A percentile compares a stretch with the other conserved stretches of the same genome.
Evolutionary conservation across 2,113 vertebrate genomes (phyloP).

Genomic region (Stegastes partitus): DNA sequence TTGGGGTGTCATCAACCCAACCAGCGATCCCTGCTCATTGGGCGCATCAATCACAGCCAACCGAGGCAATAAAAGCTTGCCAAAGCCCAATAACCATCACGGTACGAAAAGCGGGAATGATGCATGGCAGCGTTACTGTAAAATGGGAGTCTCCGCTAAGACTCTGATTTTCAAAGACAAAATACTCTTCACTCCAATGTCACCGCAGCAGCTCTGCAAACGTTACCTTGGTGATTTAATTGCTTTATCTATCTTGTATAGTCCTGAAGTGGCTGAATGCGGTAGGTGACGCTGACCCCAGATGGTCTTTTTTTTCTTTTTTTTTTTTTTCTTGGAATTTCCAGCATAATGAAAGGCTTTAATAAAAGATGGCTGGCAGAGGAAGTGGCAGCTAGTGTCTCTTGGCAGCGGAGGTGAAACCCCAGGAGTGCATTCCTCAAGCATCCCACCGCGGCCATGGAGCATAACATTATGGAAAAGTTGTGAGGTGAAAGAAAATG

Average conservation of each 20-base stretch:
- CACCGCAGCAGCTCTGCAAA: constrained; percentile 4
- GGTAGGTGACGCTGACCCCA: constrained; percentile 8
- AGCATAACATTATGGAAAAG: constrained; percentile 37
- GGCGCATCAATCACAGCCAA: constrained; percentile 73
- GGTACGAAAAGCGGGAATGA: constrained; percentile 46
- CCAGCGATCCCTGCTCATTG: constrained; percentile 45
- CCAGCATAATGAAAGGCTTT: constrained; percentile 55
- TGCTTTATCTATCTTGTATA: constrained; percentile 45
- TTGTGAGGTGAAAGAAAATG: constrained; percentile 6
- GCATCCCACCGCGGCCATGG: constrained; percentile 44
- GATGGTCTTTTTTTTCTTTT: constrained; percentile 27
- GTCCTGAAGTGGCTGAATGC: constrained; percentile 18
- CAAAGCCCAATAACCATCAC: constrained; percentile 64
- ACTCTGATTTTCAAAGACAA: constrained; percentile 50
- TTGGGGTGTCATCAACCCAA: constrained; percentile 60
- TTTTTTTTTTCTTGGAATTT: constrained; percentile 34
- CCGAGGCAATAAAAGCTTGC: constrained; percentile 63
- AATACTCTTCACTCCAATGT: constrained; percentile 35
- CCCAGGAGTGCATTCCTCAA: constrained; percentile 32
- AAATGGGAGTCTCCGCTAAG: constrained; percentile 29
- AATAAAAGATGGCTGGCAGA: constrained; percentile 51
- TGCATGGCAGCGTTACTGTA: constrained; percentile 33
- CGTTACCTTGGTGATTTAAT: constrained; percentile 38
- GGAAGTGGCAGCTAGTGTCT: constrained; percentile 10
- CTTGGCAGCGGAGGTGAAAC: constrained; percentile 36